These are phyloP conservation scores for Syrmaticus mikado DNA, from an alignment of 2,113 vertebrate species.

Conservation along the genomic window DNA sequence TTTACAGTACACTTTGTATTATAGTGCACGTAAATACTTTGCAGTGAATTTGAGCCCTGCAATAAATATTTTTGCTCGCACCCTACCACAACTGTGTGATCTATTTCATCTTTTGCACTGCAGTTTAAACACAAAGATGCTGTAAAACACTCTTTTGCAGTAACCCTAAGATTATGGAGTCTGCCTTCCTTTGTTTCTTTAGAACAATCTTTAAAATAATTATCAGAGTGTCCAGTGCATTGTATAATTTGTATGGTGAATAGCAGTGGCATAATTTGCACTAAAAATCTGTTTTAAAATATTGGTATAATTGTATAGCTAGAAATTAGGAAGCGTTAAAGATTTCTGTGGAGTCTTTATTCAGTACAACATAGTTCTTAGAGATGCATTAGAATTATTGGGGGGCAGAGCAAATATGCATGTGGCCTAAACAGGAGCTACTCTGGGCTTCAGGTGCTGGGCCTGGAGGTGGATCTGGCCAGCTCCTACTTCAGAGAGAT, in stretches of 20 bases:
- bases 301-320: neutral
- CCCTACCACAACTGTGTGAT: neutral
- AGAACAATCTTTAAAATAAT: neutral
- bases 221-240: neutral
- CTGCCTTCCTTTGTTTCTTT: neutral
- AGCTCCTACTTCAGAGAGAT: too few relatives aligned
- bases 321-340: neutral
- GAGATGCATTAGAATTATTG: too few relatives aligned
- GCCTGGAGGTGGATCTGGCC: too few relatives aligned
- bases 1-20: neutral
- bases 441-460: neutral
- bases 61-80: neutral
- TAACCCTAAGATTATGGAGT: neutral
- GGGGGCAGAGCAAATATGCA: neutral
- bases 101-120: neutral
- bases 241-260: neutral
- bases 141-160: neutral
- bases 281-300: neutral
- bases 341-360: neutral
- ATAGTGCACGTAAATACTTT: neutral
- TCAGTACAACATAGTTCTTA: neutral
- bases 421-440: neutral
- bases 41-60: neutral
- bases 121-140: neutral
- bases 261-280: neutral